Conservation (phyloP, 2,797 vertebrate species). For the Mycteria americana region DNA sequence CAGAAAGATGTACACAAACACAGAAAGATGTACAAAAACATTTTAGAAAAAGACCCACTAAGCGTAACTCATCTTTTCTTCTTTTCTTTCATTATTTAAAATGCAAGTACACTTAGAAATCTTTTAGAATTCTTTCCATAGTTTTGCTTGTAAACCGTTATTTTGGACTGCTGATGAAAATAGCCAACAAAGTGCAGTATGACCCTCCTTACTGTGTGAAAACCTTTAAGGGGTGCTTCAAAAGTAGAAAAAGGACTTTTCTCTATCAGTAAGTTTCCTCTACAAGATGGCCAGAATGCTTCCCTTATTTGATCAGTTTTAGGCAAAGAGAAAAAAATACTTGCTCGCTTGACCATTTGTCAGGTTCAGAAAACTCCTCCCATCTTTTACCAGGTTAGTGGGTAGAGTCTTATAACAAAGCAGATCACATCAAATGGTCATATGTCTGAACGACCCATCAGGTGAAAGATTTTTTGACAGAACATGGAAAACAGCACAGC, state of each 20-base stretch:
- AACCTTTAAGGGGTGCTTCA: neutral
- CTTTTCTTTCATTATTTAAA: neutral
- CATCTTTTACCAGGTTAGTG: neutral
- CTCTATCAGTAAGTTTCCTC: neutral
- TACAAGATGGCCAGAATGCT: neutral
- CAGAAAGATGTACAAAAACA: neutral
- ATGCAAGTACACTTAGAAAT: neutral
- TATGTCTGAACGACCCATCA: neutral
- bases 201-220: neutral
- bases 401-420: neutral
- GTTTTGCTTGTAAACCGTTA: neutral
- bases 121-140: neutral
- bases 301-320: neutral
- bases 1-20: neutral
- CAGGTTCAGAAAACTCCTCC: neutral
- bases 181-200: neutral
- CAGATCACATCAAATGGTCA: fast-evolving
- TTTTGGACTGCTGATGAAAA: neutral
- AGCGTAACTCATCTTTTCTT: neutral
- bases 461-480: neutral
- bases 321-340: neutral
- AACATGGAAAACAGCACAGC: neutral
- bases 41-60: neutral
- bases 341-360: neutral
- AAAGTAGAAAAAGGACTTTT: neutral